Conservation (phyloP, 2,888 invertebrate genomes). For the Mythimna albipuncta region DNA sequence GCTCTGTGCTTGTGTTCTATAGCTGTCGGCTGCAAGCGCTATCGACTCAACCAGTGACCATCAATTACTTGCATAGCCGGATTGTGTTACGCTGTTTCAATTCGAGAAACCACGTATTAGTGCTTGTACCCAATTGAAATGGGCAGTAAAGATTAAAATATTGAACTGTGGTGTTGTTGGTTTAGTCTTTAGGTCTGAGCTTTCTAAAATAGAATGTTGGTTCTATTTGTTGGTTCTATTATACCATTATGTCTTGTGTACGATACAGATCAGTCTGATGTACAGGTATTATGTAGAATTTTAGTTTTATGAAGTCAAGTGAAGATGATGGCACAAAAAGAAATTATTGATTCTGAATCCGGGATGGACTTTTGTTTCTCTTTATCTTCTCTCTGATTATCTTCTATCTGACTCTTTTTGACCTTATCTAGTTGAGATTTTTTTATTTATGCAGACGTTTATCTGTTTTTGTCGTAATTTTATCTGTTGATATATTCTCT, state of each 20-base stretch:
- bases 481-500: no score
- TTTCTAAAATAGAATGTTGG: slow-evolving; percentile 34
- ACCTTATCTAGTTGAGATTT: no score
- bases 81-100: slow-evolving; percentile 56
- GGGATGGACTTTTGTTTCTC: no score
- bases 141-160: slow-evolving; percentile 56
- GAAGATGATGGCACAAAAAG: no score
- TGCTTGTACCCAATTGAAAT: slow-evolving; percentile 55
- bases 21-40: slow-evolving; percentile 62
- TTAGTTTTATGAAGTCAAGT: not conserved
- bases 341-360: no score
- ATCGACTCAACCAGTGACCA: slow-evolving; percentile 66
- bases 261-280: not conserved
- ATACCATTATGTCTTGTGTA: not conserved
- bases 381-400: no score
- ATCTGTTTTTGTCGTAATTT: no score
- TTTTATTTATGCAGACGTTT: no score
- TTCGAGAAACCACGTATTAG: slow-evolving; percentile 59
- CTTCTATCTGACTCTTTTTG: no score
- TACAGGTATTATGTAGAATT: not conserved
- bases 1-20: slow-evolving; percentile 62
- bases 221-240: slow-evolving; percentile 12
- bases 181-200: not conserved
- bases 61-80: slow-evolving; percentile 41
- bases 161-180: slow-evolving; percentile 29